phyloP scores from a whole-genome alignment of 2,888 invertebrate species.

The Dicyrtoma fusca region DNA sequence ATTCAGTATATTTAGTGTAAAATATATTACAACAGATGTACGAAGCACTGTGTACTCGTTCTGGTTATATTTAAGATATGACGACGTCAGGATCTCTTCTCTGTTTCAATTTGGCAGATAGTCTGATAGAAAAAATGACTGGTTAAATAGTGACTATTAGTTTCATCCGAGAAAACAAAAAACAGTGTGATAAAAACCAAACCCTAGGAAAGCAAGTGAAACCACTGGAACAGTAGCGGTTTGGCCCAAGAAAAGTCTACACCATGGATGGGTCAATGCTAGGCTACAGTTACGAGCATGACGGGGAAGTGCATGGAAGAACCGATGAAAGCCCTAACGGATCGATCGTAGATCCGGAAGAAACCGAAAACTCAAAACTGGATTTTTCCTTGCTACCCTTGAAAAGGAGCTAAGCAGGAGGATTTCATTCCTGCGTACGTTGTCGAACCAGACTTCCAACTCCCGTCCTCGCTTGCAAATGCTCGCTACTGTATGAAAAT shows the following conservation, averaged over 20 bases:
- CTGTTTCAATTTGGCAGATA: not conserved
- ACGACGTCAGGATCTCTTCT: too few species aligned
- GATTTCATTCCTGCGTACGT: too few species aligned
- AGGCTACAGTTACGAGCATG: too few species aligned
- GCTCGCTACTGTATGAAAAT: too few species aligned
- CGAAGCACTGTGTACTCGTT: too few species aligned
- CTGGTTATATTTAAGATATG: too few species aligned
- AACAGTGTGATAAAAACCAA: not conserved
- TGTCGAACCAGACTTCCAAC: too few species aligned
- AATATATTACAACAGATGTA: too few species aligned
- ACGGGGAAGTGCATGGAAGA: not conserved
- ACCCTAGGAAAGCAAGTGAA: constrained; percentile 4
- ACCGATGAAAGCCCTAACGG: constrained; percentile 2
- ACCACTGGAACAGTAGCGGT: constrained; percentile 1
- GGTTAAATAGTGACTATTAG: not conserved
- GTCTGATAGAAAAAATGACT: not conserved
- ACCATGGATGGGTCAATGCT: not conserved
- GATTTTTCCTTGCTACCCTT: not conserved
- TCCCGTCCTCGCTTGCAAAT: too few species aligned
- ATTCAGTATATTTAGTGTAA: too few species aligned
- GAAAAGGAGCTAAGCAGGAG: too few species aligned
- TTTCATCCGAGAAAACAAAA: not conserved
- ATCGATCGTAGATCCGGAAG: constrained; percentile 26
- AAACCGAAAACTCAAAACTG: constrained; percentile 28
- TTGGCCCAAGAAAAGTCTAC: constrained; percentile 1